Evolutionary conservation across 2,888 invertebrate genomes (phyloP), one percentile per base, ranked within the genome.

Genomic region (Chromoteleia sp.): DNA sequence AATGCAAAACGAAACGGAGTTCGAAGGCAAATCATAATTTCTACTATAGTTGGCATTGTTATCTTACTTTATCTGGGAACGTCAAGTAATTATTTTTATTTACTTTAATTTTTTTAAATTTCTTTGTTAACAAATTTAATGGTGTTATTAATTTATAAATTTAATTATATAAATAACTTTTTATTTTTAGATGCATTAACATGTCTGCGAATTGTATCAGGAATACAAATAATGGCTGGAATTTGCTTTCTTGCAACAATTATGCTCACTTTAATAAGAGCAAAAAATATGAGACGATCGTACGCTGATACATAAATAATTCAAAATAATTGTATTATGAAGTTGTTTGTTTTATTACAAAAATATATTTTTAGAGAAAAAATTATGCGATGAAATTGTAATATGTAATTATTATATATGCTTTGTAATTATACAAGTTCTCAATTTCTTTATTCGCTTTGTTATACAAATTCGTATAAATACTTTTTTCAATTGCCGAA

Each of bases 21-120:
- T 30, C 54, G 63, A 74, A 39, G 43, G 6, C 63, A 74, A 36
- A 65, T 82, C n/a, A 61, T 78, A 17, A 45, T 82, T 45, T 78
- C 71, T 10, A 56, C 65, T 12, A 58, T 63, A 25, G 43, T 78
- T 36, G 74, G 77, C 12, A 36, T 52, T 15, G 15, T 50, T 12
- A 82, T 82, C 29, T 54, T 77, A 30, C 45, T 78, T 4, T 74
- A 74, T 56, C 45, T 74, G 12, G 14, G 54, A 25, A 70, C 36
- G 52, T 50, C 65, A 67, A 45, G 81, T 81, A 81, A 73, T 17
- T 52, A n/a, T 29, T 52, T 43, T 43, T 43, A 17, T 43, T 43
- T 17, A 43, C 1, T 43, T 15, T 2, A 43, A 43, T 15, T 3
- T 2, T n/a, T 21, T 5, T n/a, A 45, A n/a, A n/a, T n/a, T 8